Base-by-base conservation (phyloP, 2,797 vertebrate genomes). In the Pyrrhura leucotis region DNA sequence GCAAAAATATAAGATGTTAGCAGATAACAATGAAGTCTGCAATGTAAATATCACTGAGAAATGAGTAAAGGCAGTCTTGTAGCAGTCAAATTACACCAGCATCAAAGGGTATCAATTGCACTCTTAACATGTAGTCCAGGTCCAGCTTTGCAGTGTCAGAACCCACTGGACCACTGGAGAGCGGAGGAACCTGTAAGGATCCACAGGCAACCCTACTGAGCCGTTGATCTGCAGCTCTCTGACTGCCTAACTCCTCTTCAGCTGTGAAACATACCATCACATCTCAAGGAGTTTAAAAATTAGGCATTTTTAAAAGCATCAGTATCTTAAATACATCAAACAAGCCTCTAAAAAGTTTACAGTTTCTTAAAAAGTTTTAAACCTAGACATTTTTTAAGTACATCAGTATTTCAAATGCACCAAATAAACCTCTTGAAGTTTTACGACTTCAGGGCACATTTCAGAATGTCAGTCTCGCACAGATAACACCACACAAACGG, bases 221-320 rank as follows among this genome's bases (percentile, higher is more conserved):
- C 22, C 1, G 1, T 54, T 7, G 21, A 9, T 25, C 37, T 66
- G 42, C 74, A 73, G 37, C 2, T 6, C 19, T 50, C 31, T 54
- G 31, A 19, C 26, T n/a, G 39, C 1, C 1, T 12, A 74, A 62
- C 13, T 13, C 3, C 29, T 33, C 68, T 56, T 53, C 71, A 82
- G 1, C 1, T 68, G 8, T 6, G 7, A n/a, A 51, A 58, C 6
- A 42, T 26, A 17, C 7, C 15, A 31, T 1, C 18, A 54, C 10
- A 3, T 26, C 31, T 63, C 39, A 1, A 6, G 44, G 6, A 66
- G 21, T 22, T 47, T 17, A 61, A 61, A 12, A 29, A 39, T 7
- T 3, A 19, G 42, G 3, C 44, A 14, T 44, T 71, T 75, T 37
- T 10, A 71, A 65, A 61, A n/a, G 9, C 5, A 22, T 22, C 4